Evolutionary conservation across 1,140 invertebrate genomes (phyloP).

Genomic region (Drosophila saltans): DNA sequence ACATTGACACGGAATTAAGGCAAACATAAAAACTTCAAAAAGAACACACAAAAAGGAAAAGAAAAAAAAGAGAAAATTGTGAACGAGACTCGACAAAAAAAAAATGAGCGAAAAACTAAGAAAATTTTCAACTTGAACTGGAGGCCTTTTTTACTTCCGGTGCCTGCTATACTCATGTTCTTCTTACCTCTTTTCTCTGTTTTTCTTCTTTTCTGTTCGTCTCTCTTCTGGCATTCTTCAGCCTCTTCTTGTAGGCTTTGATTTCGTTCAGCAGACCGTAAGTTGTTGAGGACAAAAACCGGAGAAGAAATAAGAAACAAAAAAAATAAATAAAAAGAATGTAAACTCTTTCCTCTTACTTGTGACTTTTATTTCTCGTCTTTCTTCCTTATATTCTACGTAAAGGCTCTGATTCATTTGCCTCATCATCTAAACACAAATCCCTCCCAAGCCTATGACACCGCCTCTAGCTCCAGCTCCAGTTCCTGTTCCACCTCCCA

Average conservation of each 20-base stretch:
- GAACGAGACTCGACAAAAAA: constrained; percentile 11
- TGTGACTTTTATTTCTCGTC: background rate
- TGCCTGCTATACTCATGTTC: too few relatives aligned
- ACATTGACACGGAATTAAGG: constrained; percentile 43
- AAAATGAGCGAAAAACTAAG: constrained; percentile 5
- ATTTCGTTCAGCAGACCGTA: constrained; percentile 20
- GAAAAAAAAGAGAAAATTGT: background rate
- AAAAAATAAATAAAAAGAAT: background rate
- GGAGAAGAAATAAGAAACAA: background rate
- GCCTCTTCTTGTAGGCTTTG: constrained; percentile 1
- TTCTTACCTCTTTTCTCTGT: too few relatives aligned
- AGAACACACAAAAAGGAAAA: constrained; percentile 9
- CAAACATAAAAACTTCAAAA: background rate
- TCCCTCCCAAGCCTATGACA: constrained; percentile 3
- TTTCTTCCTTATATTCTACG: constrained; percentile 10
- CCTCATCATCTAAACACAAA: constrained; percentile 46
- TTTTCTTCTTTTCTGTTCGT: too few relatives aligned
- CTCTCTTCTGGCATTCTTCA: background rate
- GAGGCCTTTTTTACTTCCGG: background rate
- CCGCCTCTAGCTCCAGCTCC: background rate
- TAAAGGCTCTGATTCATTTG: constrained; percentile 27
- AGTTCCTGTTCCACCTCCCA: background rate
- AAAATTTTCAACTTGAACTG: constrained; percentile 24
- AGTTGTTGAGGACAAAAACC: constrained; percentile 12
- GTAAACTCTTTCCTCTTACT: background rate